Percentiles rank a stretch among this genome's conserved stretches.
phyloP scores from a whole-genome alignment of 2,113 vertebrate species.

The Lagopus muta region DNA sequence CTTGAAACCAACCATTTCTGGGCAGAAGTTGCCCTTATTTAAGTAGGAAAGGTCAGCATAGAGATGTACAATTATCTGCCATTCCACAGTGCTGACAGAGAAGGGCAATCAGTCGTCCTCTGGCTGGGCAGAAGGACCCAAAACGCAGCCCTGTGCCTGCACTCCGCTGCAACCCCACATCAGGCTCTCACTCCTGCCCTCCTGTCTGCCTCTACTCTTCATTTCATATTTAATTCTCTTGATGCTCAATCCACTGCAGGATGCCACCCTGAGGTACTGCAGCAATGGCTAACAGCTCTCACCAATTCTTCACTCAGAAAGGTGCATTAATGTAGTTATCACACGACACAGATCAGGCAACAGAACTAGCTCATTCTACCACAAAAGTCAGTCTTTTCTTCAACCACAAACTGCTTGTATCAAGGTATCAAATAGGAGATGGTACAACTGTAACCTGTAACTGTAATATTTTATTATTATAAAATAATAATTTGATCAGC shows the following conservation, averaged over 20 bases:
- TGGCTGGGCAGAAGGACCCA: background rate
- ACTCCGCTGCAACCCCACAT: background rate
- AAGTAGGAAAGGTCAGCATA: background rate
- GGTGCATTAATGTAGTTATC: background rate
- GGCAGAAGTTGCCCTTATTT: background rate
- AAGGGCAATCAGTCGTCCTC: fast-evolving
- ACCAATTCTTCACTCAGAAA: background rate
- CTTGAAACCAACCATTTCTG: background rate
- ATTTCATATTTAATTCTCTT: background rate
- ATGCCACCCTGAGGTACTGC: background rate
- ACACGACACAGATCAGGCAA: background rate
- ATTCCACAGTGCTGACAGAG: background rate
- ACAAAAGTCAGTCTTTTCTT: fast-evolving
- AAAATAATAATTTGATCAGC: background rate
- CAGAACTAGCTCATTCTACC: background rate
- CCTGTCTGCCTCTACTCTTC: background rate
- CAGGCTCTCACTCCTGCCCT: background rate
- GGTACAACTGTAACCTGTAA: background rate
- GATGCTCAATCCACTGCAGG: background rate
- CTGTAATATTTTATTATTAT: too few relatives aligned
- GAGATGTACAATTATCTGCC: fast-evolving
- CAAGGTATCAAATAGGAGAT: background rate
- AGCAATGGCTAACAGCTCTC: background rate
- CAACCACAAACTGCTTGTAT: background rate
- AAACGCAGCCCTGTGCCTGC: background rate